Base-by-base conservation (phyloP, 1,140 invertebrate species). In the Chymomyza costata region DNA sequence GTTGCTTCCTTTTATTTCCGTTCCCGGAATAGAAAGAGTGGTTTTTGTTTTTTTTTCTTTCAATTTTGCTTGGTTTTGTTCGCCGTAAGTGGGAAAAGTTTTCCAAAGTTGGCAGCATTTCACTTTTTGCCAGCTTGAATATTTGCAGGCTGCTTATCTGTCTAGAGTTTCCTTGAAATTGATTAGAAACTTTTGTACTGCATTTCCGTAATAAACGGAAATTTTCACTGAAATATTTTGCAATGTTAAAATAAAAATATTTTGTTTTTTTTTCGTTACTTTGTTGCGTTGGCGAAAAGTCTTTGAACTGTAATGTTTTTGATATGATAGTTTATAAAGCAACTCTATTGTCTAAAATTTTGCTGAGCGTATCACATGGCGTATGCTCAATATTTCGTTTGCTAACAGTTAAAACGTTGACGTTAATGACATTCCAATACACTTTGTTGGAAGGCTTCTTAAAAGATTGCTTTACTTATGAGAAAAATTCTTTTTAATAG, bases 1-100 rank as follows among this genome's bases (percentile, higher is more conserved):
- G n/a, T 19, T 61, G 62, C 44, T 52, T 62, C 50, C 51, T 47
- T 61, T 62, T 58, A 65, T 65, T 65, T 62, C 62, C 62, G 53
- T 44, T 56, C 52, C 25, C 43, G 25, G 31, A 6, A 6, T 10
- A 10, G 16, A 25, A 31, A 31, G 8, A 14, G 13, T 34, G 17
- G n/a, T 11, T 11, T 5, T 2, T 7, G 2, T 25, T 25, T 2
- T 21, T 2, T 14, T 43, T 14, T 28, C 21, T 5, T 10, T 19
- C 10, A 7, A 30, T 25, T 16, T 13, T 21, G 21, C 13, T 25
- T 13, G 44, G 44, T 46, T 32, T 46, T 46, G 44, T 46, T 46
- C 34, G 34, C 25, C 44, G 31, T 44, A 41, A 41, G 41, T 44
- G 41, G 41, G 21, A 32, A 34, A 46, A 8, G 16, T 46, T 31